Conservation (phyloP, 1,140 invertebrate species). For the Dufourea novaeangliae region DNA sequence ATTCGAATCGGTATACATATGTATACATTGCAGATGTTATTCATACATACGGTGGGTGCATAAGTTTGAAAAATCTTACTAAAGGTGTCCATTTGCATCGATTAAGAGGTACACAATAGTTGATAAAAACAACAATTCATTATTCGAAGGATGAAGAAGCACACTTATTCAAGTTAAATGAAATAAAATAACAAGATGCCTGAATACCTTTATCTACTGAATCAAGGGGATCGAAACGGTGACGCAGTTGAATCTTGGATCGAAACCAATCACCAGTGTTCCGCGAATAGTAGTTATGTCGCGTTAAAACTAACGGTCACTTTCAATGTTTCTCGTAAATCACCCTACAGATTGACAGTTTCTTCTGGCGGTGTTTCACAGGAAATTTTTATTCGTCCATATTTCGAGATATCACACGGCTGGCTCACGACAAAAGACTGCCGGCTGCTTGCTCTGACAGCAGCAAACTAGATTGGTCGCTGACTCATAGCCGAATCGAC, state of each 20-base stretch:
- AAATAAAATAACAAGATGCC: constrained; percentile 12
- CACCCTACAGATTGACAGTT: neutral
- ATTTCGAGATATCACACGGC: neutral
- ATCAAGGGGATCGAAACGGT: neutral
- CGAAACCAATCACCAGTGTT: neutral
- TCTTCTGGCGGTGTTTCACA: neutral
- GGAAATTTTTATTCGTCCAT: constrained; percentile 24
- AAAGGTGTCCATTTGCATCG: no score
- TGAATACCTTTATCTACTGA: constrained; percentile 9
- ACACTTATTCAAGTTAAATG: neutral
- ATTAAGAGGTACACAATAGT: neutral
- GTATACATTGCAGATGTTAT: no score
- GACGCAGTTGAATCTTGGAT: neutral
- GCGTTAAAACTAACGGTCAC: neutral
- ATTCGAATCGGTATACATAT: no score
- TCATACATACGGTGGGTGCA: no score
- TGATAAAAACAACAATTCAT: neutral
- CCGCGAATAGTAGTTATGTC: no score
- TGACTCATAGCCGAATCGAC: constrained; percentile 35
- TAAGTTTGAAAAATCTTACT: no score
- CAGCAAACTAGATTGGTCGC: neutral
- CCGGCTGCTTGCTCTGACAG: constrained; percentile 1
- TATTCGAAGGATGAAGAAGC: neutral
- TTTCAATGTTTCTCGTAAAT: neutral
- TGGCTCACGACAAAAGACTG: constrained; percentile 28